These are phyloP conservation scores for Eulemur rufifrons DNA, from an alignment of 2,113 vertebrate species.

Conservation along the genomic window DNA sequence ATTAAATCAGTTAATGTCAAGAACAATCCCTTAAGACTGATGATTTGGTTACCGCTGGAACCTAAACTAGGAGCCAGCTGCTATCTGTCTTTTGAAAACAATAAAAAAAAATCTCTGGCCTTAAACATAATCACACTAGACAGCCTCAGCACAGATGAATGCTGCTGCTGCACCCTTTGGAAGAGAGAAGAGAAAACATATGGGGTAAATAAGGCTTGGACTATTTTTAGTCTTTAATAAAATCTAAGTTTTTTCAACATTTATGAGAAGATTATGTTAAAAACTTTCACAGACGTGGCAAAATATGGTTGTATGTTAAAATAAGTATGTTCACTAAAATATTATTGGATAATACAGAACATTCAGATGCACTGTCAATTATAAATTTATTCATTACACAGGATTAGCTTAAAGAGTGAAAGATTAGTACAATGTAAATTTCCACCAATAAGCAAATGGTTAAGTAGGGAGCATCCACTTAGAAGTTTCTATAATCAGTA, in stretches of 20 bases:
- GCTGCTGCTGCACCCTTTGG: background rate
- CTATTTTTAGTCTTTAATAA: background rate
- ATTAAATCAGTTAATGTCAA: constrained; percentile 41
- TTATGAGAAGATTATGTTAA: background rate
- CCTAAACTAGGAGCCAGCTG: background rate
- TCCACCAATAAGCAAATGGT: background rate
- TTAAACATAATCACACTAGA: background rate
- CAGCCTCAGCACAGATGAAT: background rate
- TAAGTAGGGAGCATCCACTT: background rate
- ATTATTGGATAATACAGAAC: background rate
- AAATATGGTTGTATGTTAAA: background rate
- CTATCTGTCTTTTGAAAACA: constrained; percentile 15
- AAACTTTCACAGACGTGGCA: background rate
- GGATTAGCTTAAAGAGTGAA: background rate
- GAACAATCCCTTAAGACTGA: background rate
- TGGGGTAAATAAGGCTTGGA: background rate
- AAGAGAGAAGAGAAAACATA: background rate
- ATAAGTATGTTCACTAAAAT: background rate
- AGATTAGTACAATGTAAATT: background rate
- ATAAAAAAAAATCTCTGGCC: background rate
- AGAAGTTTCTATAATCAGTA: background rate
- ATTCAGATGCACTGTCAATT: background rate
- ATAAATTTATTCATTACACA: background rate
- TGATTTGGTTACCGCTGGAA: constrained; percentile 15
- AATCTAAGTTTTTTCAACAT: background rate